Evolutionary conservation across 1,140 invertebrate species (phyloP).

Genomic region (Cherax destructor): DNA sequence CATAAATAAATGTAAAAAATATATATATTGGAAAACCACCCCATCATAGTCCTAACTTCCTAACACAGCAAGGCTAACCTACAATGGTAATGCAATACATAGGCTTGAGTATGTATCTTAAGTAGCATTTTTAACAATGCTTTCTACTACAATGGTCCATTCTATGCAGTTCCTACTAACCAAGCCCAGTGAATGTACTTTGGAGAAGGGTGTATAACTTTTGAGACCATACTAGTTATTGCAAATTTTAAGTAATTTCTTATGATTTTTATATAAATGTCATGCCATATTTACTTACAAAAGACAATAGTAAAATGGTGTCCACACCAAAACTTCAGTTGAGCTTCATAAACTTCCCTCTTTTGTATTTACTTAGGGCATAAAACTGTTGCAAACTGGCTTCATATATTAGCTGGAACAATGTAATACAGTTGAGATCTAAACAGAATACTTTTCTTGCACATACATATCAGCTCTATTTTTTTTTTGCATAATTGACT

Average conservation of each 20-base stretch:
- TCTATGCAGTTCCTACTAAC: constrained; percentile 58
- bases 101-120: constrained; percentile 55
- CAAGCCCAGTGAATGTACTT: constrained; percentile 64
- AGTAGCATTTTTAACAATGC: constrained; percentile 55
- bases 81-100: constrained; percentile 64
- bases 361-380: neutral
- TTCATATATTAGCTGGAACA: neutral
- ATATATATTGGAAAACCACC: constrained; percentile 9
- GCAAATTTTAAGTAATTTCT: constrained; percentile 6
- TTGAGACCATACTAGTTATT: constrained; percentile 9
- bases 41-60: constrained; percentile 65
- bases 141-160: constrained; percentile 61
- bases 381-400: neutral
- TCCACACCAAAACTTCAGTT: constrained; percentile 2
- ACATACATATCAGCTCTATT: neutral
- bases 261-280: neutral
- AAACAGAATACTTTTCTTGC: neutral
- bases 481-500: neutral
- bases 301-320: neutral
- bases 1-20: neutral
- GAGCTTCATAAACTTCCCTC: constrained; percentile 1
- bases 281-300: neutral
- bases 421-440: neutral
- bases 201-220: constrained; percentile 39
- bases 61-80: constrained; percentile 67